A percentile compares a stretch with the other conserved stretches of the same genome.
These are phyloP conservation scores for Xestia ashworthii DNA, from an alignment of 2,888 invertebrate species.

Conservation along the genomic window DNA sequence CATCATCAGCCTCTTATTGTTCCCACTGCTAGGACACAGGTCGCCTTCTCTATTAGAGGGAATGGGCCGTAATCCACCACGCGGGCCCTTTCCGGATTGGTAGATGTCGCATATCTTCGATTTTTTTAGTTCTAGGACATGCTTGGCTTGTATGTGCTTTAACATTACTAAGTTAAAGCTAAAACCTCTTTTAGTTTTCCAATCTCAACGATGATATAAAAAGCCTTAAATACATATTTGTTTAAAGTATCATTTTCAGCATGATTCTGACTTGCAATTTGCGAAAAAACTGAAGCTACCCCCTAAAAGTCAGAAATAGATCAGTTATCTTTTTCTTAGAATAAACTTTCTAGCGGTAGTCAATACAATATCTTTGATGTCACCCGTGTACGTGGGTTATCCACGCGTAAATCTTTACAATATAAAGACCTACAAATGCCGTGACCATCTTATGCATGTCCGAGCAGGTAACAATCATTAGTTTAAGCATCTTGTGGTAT, in stretches of 20 bases:
- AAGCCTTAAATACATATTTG: background rate
- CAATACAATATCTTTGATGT: background rate
- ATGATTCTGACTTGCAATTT: background rate
- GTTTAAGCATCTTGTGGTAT: constrained; percentile 50
- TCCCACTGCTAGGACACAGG: too few relatives aligned
- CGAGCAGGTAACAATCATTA: constrained; percentile 56
- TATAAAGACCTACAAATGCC: constrained; percentile 25
- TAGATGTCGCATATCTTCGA: too few relatives aligned
- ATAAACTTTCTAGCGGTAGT: background rate
- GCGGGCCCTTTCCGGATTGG: too few relatives aligned
- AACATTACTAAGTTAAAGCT: constrained; percentile 1
- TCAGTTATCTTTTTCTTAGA: background rate
- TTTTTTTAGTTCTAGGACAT: too few relatives aligned
- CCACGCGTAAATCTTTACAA: background rate
- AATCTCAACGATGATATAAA: background rate
- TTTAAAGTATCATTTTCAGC: background rate
- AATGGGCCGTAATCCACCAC: too few relatives aligned
- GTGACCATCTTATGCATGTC: constrained; percentile 49
- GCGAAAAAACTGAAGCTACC: background rate
- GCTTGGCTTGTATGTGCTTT: too few relatives aligned
- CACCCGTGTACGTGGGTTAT: background rate
- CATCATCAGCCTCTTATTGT: too few relatives aligned
- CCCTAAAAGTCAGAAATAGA: background rate
- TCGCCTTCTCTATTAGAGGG: too few relatives aligned
- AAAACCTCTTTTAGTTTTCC: background rate